phyloP scores from a whole-genome alignment of 2,113 vertebrate species.

The Aptenodytes forsteri region DNA sequence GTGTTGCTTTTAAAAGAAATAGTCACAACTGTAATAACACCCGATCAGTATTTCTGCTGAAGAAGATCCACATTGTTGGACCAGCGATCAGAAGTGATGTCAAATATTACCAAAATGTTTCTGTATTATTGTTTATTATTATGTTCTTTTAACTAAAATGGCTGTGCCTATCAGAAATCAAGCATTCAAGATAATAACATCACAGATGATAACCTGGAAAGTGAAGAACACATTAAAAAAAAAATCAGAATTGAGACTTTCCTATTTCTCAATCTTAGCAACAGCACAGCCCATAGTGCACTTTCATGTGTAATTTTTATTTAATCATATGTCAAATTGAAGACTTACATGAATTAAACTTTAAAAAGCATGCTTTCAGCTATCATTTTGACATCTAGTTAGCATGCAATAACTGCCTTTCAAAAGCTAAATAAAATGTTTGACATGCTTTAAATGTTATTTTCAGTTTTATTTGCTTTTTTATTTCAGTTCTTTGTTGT shows the following conservation, averaged over 20 bases:
- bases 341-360: constrained; percentile 58
- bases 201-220: neutral
- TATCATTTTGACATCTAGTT: constrained; percentile 60
- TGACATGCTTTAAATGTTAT: constrained; percentile 62
- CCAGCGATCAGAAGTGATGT: neutral
- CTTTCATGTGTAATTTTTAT: constrained; percentile 44
- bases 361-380: constrained; percentile 61
- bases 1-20: neutral
- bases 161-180: neutral
- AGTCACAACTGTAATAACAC: neutral
- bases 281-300: neutral
- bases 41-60: neutral
- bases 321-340: constrained; percentile 54
- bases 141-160: neutral
- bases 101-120: neutral
- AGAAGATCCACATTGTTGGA: neutral
- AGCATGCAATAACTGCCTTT: constrained; percentile 69
- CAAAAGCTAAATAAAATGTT: constrained; percentile 66
- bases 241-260: neutral
- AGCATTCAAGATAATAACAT: neutral
- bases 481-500: constrained; percentile 52
- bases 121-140: neutral
- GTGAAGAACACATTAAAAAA: neutral
- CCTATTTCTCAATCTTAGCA: neutral
- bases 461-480: constrained; percentile 61